A percentile compares a stretch with the other conserved stretches of the same genome.
phyloP scores from a whole-genome alignment of 2,113 vertebrate species.

The Camelus bactrianus region DNA sequence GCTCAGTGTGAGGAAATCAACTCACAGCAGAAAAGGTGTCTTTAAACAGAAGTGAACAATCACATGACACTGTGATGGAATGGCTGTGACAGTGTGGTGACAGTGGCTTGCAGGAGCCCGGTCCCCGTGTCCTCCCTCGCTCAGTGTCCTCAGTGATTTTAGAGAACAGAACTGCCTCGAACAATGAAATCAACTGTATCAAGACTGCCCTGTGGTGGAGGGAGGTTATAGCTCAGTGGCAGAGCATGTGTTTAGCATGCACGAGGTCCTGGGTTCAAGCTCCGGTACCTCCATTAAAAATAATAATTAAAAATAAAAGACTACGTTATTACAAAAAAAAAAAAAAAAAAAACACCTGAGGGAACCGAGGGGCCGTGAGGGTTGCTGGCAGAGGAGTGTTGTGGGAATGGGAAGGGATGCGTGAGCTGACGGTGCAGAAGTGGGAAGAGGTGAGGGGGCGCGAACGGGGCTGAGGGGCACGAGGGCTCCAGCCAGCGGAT shows the following conservation, averaged over 20 bases:
- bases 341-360: neutral
- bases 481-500: too few species aligned
- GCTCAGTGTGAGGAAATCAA: neutral
- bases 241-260: too few species aligned
- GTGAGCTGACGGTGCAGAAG: accelerated
- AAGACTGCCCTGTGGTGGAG: too few species aligned
- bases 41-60: neutral
- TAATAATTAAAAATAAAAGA: too few species aligned
- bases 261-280: too few species aligned
- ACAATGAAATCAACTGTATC: neutral
- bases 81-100: neutral
- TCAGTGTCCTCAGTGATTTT: accelerated
- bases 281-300: too few species aligned
- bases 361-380: accelerated
- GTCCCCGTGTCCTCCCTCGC: too few species aligned
- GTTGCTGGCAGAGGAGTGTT: neutral
- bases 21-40: neutral
- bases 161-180: neutral
- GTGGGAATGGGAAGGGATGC: neutral
- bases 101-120: neutral
- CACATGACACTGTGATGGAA: neutral
- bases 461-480: neutral
- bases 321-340: too few species aligned
- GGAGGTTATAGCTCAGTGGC: too few species aligned
- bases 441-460: too few species aligned